Percentiles rank a stretch among this genome's conserved stretches.
Evolutionary conservation across 2,888 invertebrate species (phyloP).

Genomic region (Hyles lineata): DNA sequence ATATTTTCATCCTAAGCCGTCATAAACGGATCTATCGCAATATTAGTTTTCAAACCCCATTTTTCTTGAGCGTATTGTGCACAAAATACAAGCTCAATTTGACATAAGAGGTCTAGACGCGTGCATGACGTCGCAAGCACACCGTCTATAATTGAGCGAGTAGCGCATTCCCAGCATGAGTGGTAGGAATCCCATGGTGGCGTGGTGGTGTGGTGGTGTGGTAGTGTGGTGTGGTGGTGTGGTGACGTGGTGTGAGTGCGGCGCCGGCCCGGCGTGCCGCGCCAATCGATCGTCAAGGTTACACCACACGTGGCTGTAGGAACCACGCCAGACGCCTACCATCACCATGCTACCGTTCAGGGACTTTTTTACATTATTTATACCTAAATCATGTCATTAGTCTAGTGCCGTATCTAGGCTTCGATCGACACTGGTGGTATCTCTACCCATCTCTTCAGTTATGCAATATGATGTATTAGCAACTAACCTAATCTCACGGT

Average conservation of each 20-base stretch:
- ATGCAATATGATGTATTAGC: too few species aligned
- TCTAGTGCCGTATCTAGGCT: too few species aligned
- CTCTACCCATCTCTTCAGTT: too few species aligned
- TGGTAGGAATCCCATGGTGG: slow-evolving; percentile 57
- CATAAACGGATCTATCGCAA: too few species aligned
- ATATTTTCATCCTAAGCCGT: too few species aligned
- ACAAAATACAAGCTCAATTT: too few species aligned
- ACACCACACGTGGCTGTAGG: slow-evolving; percentile 56
- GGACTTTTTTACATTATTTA: background rate
- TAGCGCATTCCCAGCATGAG: slow-evolving; percentile 29
- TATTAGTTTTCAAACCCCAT: too few species aligned
- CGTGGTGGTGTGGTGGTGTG: slow-evolving; percentile 29
- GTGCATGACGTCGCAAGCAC: background rate
- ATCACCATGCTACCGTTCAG: background rate
- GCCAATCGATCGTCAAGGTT: slow-evolving; percentile 82
- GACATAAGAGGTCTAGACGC: background rate
- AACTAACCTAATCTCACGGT: too few species aligned
- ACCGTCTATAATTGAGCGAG: background rate
- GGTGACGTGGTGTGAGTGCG: slow-evolving; percentile 59
- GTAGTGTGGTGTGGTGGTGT: slow-evolving; percentile 64
- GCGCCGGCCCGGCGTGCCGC: slow-evolving; percentile 59
- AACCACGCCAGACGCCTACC: slow-evolving; percentile 9
- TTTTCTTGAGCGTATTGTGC: too few species aligned
- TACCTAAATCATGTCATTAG: background rate
- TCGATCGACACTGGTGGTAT: too few species aligned